Base-by-base conservation (phyloP, 2,797 vertebrate species). In the Dermochelys coriacea region DNA sequence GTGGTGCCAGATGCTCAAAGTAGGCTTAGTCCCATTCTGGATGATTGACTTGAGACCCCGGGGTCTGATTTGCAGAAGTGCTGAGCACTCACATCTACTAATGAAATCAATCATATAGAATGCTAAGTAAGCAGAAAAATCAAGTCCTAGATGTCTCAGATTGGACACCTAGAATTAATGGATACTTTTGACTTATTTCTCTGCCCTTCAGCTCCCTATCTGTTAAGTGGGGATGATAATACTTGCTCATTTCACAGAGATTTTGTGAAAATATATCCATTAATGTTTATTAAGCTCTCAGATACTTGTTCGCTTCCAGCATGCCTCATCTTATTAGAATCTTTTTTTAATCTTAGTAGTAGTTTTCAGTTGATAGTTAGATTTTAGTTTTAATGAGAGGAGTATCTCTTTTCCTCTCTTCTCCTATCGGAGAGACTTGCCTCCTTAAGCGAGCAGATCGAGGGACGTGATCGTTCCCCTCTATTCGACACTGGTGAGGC, bases 201-300 rank as follows among this genome's bases (percentile, higher is more conserved):
- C 21, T 27, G 84, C 86, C 55, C 52, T 77, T 94, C 52, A 88
- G 7, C 61, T 94, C 89, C 86, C 15, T 2, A 0, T 90, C 90
- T 93, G 50, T 87, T 27, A 87, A 95, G 90, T 85, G 87, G 61
- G 34, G 34, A 90, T 52, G 90, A 93, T 89, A 80, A 81, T 93
- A 87, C 45, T 47, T 0, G 64, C 82, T 92, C 51, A 41, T 85
- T 47, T 84, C 78, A 27, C 71, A 45, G 71, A 78, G 61, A 12
- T 3, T 1, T 82, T 87, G 83, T 96, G 87, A 86, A 86, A 80
- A 50, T 80, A n/a, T 82, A 85, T 80, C 94, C 77, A 59, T 94
- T 90, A 92, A 54, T 84, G 25, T 94, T 94, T 88, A 57, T 92
- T 90, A 96, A 74, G 94, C 45, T 29, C 77, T 93, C 12, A 19